A percentile compares a stretch with the other conserved stretches of the same genome.
phyloP scores from a whole-genome alignment of 2,113 vertebrate species.

The Macrotis lagotis region DNA sequence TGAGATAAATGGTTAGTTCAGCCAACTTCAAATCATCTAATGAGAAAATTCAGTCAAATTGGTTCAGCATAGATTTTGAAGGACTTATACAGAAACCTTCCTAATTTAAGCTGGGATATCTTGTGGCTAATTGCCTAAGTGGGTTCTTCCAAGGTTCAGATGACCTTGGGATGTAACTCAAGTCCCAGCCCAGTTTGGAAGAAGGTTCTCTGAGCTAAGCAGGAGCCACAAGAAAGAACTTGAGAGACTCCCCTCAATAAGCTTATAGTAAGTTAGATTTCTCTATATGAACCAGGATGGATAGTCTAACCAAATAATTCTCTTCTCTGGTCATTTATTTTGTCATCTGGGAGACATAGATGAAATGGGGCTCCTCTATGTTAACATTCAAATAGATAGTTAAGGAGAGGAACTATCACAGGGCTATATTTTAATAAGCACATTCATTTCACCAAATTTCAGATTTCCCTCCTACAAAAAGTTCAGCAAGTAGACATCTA shows the following conservation, averaged over 20 bases:
- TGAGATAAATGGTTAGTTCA: not conserved
- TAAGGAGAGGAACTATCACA: constrained; percentile 36
- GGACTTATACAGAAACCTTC: not conserved
- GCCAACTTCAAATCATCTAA: not conserved
- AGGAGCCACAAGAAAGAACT: not conserved
- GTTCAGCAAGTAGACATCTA: too few species aligned
- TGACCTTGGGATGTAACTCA: not conserved
- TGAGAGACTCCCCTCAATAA: not conserved
- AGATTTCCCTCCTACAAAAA: not conserved
- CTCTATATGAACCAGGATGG: not conserved
- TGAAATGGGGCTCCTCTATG: not conserved
- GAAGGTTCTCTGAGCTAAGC: not conserved
- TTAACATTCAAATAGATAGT: constrained; percentile 43
- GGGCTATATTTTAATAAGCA: constrained; percentile 66
- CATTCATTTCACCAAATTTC: not conserved
- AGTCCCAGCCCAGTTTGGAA: not conserved
- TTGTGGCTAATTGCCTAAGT: not conserved
- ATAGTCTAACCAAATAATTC: constrained; percentile 8
- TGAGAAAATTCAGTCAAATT: not conserved
- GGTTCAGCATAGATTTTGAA: not conserved
- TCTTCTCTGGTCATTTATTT: constrained; percentile 28
- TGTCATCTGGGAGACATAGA: constrained; percentile 47
- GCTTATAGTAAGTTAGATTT: not conserved
- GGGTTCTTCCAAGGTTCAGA: not conserved
- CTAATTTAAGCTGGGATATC: not conserved